phyloP scores from a whole-genome alignment of 1,140 invertebrate species.

The Rhagoletis pomonella region DNA sequence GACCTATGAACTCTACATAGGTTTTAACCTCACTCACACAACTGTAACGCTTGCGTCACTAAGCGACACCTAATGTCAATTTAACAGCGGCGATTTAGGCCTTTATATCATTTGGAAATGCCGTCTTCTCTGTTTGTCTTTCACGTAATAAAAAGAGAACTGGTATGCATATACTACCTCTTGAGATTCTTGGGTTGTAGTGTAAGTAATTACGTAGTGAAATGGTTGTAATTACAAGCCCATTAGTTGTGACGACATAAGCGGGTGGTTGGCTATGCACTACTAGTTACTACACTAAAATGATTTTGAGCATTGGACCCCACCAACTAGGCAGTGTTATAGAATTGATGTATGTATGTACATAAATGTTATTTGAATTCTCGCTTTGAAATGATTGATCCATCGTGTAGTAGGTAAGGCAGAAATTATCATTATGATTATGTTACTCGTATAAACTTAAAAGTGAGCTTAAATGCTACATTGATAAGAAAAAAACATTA shows the following conservation, averaged over 20 bases:
- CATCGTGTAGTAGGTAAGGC: too few species aligned
- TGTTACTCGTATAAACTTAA: too few species aligned
- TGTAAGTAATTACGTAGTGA: neutral
- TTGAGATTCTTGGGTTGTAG: neutral
- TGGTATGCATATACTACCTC: neutral
- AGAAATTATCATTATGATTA: too few species aligned
- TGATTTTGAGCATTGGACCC: too few species aligned
- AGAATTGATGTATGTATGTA: too few species aligned
- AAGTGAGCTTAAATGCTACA: too few species aligned
- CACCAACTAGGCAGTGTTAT: too few species aligned
- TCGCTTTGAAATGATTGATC: too few species aligned
- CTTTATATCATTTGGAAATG: neutral
- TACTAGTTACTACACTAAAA: too few species aligned
- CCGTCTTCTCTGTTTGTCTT: neutral
- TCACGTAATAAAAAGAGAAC: neutral
- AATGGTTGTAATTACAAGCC: neutral
- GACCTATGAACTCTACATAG: constrained; percentile 6
- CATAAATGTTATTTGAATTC: too few species aligned
- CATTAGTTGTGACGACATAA: constrained; percentile 24
- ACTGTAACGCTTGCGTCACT: neutral
- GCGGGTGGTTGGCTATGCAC: neutral
- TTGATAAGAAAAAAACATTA: too few species aligned
- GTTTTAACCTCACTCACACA: neutral
- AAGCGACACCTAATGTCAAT: neutral
- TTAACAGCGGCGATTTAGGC: neutral